phyloP scores from a whole-genome alignment of 2,888 invertebrate genomes.

The Hirudinaria manillensis region DNA sequence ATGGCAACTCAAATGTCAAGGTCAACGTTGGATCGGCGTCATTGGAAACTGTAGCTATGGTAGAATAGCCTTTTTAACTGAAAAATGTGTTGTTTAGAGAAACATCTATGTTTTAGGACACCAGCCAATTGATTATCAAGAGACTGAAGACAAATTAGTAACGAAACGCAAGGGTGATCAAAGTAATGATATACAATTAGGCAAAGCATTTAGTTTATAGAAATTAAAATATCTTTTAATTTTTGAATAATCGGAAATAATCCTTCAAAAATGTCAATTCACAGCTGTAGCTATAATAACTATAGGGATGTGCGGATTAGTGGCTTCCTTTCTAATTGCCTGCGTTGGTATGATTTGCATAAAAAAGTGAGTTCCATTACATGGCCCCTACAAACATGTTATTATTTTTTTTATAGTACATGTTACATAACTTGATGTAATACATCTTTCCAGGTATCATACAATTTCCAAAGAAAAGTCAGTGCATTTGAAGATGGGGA shows the following conservation, averaged over 20 bases:
- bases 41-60: constrained; percentile 33
- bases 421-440: too few species aligned
- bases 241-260: neutral
- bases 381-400: too few species aligned
- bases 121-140: neutral
- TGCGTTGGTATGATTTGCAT: constrained; percentile 12
- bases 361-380: neutral
- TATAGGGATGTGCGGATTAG: constrained; percentile 14
- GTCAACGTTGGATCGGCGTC: constrained; percentile 35
- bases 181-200: neutral
- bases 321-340: neutral
- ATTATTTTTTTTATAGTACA: too few species aligned
- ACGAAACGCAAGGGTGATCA: too few species aligned
- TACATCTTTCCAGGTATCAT: neutral
- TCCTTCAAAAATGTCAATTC: too few species aligned
- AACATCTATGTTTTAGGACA: neutral
- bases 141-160: too few species aligned
- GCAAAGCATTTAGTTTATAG: neutral
- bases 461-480: neutral
- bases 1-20: constrained; percentile 34
- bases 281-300: constrained; percentile 14
- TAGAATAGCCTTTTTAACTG: neutral
- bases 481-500: neutral
- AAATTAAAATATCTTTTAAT: neutral
- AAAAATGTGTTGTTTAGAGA: neutral